Percentiles rank a stretch among this genome's conserved stretches.
Conservation (phyloP, 2,888 invertebrate species). For the Ormyrus pomaceus region DNA sequence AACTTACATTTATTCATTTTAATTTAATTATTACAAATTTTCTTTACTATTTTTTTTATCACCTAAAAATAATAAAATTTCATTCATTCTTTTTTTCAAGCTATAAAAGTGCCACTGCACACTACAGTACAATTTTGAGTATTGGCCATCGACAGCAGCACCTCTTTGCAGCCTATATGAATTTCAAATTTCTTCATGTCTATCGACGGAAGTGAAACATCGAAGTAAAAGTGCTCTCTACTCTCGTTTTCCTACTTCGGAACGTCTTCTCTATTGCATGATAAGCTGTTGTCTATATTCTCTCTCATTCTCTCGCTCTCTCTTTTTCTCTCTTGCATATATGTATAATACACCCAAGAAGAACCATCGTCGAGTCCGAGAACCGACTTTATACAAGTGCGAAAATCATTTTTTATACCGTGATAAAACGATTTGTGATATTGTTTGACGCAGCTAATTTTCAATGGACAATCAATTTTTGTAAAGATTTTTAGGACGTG, state of each 20-base stretch:
- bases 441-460: conserved; percentile 8
- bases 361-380: conserved; percentile 31
- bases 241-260: conserved; percentile 37
- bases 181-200: conserved; percentile 34
- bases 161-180: conserved; percentile 29
- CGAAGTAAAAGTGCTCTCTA: conserved; percentile 43
- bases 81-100: neutral
- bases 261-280: conserved; percentile 53
- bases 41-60: neutral
- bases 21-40: conserved; percentile 14
- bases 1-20: conserved; percentile 33
- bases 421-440: neutral
- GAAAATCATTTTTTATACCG: no score
- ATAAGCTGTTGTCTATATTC: conserved; percentile 45
- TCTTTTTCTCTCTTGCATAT: conserved; percentile 45
- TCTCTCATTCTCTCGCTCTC: conserved; percentile 48
- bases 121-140: conserved; percentile 5
- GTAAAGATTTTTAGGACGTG: neutral
- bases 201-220: conserved; percentile 29
- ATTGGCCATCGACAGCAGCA: conserved; percentile 30
- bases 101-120: neutral
- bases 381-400: neutral
- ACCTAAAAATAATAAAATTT: neutral
- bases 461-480: conserved; percentile 9
- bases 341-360: conserved; percentile 24